Conservation (phyloP, 2,113 vertebrate species). For the Muscicapa adusta region DNA sequence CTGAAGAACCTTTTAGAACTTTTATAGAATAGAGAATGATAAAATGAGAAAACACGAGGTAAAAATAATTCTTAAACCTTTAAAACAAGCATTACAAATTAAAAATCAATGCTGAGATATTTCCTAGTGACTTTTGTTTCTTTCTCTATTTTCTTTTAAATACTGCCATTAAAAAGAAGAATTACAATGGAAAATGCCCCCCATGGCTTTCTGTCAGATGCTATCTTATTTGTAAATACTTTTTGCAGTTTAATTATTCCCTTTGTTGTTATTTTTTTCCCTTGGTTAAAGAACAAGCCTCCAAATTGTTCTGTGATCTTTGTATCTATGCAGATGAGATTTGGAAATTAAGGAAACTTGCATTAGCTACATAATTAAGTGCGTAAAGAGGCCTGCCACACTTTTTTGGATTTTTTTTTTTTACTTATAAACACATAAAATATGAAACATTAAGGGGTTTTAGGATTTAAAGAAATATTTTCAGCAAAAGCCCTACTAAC, state of each 20-base stretch:
- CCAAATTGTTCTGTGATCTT: constrained; percentile 66
- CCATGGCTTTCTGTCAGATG: constrained; percentile 68
- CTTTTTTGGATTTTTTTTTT: background rate
- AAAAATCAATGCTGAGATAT: background rate
- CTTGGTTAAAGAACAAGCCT: constrained; percentile 35
- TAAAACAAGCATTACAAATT: background rate
- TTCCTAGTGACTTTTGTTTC: constrained; percentile 26
- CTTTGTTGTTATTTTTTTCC: constrained; percentile 35
- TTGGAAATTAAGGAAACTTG: constrained; percentile 49
- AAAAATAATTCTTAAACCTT: background rate
- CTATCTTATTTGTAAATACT: constrained; percentile 71
- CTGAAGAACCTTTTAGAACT: background rate
- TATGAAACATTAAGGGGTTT: background rate
- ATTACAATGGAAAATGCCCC: constrained; percentile 52
- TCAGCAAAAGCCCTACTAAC: background rate
- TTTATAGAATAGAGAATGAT: background rate
- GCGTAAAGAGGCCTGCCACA: constrained; percentile 9
- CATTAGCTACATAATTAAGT: constrained; percentile 60
- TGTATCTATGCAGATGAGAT: constrained; percentile 63
- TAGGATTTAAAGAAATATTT: constrained; percentile 14
- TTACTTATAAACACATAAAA: background rate
- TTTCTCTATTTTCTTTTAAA: constrained; percentile 46
- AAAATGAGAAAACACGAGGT: background rate
- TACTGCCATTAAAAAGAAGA: background rate
- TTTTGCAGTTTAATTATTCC: constrained; percentile 71